Evolutionary conservation across 2,113 vertebrate genomes (phyloP).

Genomic region (Notarius quadriscutis): DNA sequence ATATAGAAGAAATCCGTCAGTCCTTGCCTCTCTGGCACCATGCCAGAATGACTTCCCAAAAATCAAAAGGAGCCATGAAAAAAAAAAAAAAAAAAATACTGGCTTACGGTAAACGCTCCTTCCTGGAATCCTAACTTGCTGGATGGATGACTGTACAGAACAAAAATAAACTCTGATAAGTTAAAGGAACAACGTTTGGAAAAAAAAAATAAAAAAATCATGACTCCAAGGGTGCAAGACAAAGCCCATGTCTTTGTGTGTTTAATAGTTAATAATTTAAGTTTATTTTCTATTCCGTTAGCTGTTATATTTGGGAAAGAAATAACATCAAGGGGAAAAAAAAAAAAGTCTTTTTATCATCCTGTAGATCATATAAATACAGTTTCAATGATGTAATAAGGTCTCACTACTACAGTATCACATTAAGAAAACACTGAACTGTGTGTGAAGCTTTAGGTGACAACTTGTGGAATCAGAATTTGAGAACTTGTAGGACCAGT

Average conservation of each 20-base stretch:
- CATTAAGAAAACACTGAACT: not conserved
- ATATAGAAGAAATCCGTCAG: constrained; percentile 47
- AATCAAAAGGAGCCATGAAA: constrained; percentile 37
- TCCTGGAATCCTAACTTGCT: constrained; percentile 57
- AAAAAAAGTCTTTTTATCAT: not conserved
- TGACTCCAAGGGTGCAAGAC: not conserved
- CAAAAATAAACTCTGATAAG: constrained; percentile 24
- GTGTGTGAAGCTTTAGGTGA: not conserved
- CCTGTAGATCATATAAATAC: not conserved
- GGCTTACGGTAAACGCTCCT: constrained; percentile 58
- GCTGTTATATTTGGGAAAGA: not conserved
- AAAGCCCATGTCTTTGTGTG: not conserved
- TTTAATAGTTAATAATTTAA: constrained; percentile 25
- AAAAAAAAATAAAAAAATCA: not conserved
- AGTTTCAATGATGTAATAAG: not conserved
- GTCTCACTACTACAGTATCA: no score
- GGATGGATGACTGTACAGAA: constrained; percentile 46
- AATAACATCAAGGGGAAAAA: not conserved
- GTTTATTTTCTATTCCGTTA: constrained; percentile 14
- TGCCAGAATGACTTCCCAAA: constrained; percentile 64
- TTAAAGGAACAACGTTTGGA: not conserved
- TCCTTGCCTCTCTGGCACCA: constrained; percentile 49
- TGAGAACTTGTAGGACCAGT: not conserved
- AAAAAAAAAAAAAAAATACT: constrained; percentile 14
- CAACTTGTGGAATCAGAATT: not conserved